Evolutionary conservation across 23 tunicate genomes (phyloP).

Genomic region (Clavelina lepadiformis): DNA sequence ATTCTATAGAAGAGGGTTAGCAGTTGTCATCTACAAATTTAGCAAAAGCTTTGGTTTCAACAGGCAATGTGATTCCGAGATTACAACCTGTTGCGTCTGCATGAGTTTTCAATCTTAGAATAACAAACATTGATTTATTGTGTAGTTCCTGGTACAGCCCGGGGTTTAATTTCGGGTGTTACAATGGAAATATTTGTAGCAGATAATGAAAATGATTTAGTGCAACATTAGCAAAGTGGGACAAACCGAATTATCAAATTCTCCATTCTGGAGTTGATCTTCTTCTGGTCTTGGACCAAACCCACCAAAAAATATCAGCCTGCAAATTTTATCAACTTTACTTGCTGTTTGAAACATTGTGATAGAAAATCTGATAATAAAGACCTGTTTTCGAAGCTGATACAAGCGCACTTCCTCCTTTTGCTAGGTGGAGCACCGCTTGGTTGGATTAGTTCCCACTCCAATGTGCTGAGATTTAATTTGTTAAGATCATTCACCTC

Average conservation of each 20-base stretch:
- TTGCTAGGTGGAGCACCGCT: conserved; percentile 18
- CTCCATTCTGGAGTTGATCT: conserved; percentile 11
- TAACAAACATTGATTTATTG: no score
- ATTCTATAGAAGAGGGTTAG: no score
- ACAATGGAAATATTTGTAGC: no score
- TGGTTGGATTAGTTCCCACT: conserved; percentile 10
- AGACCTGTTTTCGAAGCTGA: conserved; percentile 14
- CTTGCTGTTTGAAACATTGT: background rate
- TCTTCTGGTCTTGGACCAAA: conserved; percentile 18
- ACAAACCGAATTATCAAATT: conserved; percentile 6
- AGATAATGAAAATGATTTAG: no score
- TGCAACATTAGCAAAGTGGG: background rate
- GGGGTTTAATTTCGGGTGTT: no score
- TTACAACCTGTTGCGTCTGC: no score
- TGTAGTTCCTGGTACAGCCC: no score
- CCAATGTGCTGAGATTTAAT: conserved; percentile 1
- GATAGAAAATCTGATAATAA: background rate
- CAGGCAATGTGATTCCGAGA: no score
- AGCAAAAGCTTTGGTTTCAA: no score
- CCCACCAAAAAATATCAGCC: conserved; percentile 33
- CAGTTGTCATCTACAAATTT: no score
- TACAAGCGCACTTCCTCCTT: conserved; percentile 25
- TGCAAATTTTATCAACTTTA: background rate
- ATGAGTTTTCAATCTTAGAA: no score
- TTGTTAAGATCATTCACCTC: no score